Percentiles rank a stretch among this genome's conserved stretches.
Evolutionary conservation across 2,888 invertebrate genomes (phyloP).

Genomic region (Stenichneumon culpator): DNA sequence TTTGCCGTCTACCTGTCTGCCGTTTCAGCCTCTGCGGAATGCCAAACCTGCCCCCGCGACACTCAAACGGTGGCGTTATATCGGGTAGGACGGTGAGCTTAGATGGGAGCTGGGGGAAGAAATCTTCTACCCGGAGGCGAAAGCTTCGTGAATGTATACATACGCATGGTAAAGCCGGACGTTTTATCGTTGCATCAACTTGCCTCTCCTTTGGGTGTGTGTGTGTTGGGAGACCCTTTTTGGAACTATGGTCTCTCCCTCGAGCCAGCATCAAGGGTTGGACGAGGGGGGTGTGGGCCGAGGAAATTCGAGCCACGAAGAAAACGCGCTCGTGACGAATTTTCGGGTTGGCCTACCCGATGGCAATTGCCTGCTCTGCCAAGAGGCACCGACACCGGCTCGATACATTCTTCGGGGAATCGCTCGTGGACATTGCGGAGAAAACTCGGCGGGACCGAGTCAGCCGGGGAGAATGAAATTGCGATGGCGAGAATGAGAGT

Average conservation of each 20-base stretch:
- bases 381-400: not conserved
- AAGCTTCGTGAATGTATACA: slow-evolving; percentile 44
- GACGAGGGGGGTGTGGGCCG: not conserved
- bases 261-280: not conserved
- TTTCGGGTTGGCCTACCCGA: slow-evolving; percentile 18
- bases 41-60: slow-evolving; percentile 55
- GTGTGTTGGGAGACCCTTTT: slow-evolving; percentile 6
- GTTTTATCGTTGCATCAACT: slow-evolving; percentile 44
- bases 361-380: slow-evolving; percentile 8
- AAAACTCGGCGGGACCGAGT: slow-evolving; percentile 18
- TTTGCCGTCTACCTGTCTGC: slow-evolving; percentile 78
- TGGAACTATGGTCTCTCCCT: not conserved
- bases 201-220: slow-evolving; percentile 4
- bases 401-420: slow-evolving; percentile 47
- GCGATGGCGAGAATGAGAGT: slow-evolving; percentile 53
- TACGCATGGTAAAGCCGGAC: slow-evolving; percentile 3
- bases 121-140: slow-evolving; percentile 4
- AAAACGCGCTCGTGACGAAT: slow-evolving; percentile 52
- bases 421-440: slow-evolving; percentile 9
- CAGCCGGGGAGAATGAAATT: slow-evolving; percentile 50
- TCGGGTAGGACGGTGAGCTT: not conserved
- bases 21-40: slow-evolving; percentile 73
- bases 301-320: slow-evolving; percentile 10
- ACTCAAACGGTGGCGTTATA: slow-evolving; percentile 21
- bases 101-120: not conserved